Conservation (phyloP, 2,888 invertebrate species). For the Mythimna impura region DNA sequence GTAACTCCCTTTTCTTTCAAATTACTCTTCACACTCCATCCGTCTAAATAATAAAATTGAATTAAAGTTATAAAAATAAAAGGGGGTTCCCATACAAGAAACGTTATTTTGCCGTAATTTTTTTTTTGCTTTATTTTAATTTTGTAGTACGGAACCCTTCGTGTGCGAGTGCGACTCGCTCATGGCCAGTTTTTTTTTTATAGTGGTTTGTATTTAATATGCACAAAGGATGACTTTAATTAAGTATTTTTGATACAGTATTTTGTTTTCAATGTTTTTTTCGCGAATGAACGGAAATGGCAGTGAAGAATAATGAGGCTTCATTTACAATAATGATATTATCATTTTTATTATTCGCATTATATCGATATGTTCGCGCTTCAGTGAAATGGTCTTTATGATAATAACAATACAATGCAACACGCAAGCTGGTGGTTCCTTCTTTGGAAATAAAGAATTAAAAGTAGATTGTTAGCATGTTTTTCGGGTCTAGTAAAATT, state of each 20-base stretch:
- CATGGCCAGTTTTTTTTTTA: constrained; percentile 18
- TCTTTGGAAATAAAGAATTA: constrained; percentile 21
- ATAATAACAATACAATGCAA: constrained; percentile 26
- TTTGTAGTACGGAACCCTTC: too few relatives aligned
- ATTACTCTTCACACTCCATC: too few relatives aligned
- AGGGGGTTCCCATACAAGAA: too few relatives aligned
- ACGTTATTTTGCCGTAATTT: too few relatives aligned
- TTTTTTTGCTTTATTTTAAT: too few relatives aligned
- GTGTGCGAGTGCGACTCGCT: too few relatives aligned
- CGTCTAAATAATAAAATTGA: too few relatives aligned
- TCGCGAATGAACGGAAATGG: constrained; percentile 17
- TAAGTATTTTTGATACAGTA: constrained; percentile 13
- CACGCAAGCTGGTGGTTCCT: neutral
- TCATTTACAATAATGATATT: constrained; percentile 26
- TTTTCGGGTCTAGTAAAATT: neutral
- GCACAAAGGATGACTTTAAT: constrained; percentile 2
- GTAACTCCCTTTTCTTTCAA: too few relatives aligned
- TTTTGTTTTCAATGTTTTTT: constrained; percentile 10
- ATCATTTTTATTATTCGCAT: constrained; percentile 3
- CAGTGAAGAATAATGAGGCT: constrained; percentile 6
- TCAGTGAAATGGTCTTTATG: constrained; percentile 28
- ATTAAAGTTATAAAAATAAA: too few relatives aligned
- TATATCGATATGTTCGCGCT: constrained; percentile 31
- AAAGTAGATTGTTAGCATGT: neutral
- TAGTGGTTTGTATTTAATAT: constrained; percentile 30